Evolutionary conservation across 2,113 vertebrate species (phyloP), one percentile per base, ranked within the genome.

Genomic region (Callopanchax toddi): DNA sequence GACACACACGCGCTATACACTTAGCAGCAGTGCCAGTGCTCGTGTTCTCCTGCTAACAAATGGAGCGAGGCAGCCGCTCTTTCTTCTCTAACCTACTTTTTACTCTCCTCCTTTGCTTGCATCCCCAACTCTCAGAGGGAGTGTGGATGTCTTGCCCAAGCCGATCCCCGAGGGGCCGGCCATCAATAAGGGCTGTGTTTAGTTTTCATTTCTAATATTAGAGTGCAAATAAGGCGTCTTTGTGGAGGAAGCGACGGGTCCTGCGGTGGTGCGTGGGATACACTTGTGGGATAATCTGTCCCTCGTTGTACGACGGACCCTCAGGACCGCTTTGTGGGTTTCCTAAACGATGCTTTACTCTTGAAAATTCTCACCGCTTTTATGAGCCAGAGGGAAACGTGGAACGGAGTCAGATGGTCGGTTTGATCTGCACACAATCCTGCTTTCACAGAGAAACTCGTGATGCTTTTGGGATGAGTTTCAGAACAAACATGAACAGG

Each of bases 51-150:
- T 63, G 70, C 65, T 79, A 55, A 78, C 70, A 79, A 86, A 82
- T 74, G 54, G 55, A 78, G 74, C 22, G 21, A 82, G 58, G 70
- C 81, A 68, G 79, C 52, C 45, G 51, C 65, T 68, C 78, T 71
- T 71, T 82, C 74, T 79, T 81, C 60, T 17, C 36, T 86, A 87
- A 87, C 88, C 86, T 87, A 86, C 74, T 89, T 85, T 74, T 69
- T 34, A 67, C 59, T 36, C 60, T 70, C 45, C 25, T 16, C 50
- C 51, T 71, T 60, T 9, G n/a, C 54, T 67, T 18, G 42, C 55
- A 63, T 74, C 50, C 52, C 40, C 55, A 16, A 63, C 60, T 67
- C 70, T 71, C 70, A 0, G 2, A 66, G 71, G 79, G 83, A 76
- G 78, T 76, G 68, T 53, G 55, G 67, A 76, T 84, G 74, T 78